phyloP scores from a whole-genome alignment of 2,888 invertebrate genomes.

The Apodemia zela region DNA sequence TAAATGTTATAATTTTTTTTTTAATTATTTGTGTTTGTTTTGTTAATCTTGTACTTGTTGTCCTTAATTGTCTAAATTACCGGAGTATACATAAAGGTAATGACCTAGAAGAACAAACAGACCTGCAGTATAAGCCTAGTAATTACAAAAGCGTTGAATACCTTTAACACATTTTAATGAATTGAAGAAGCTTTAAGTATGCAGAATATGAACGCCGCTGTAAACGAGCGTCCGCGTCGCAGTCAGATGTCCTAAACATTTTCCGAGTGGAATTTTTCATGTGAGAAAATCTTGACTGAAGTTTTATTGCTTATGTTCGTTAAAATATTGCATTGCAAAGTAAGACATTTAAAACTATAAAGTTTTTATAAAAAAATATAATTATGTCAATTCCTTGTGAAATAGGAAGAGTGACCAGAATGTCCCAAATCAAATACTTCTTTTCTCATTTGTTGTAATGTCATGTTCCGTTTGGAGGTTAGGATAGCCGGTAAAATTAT shows the following conservation, averaged over 20 bases:
- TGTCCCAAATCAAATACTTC: too few relatives aligned
- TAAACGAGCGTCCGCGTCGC: conserved; percentile 24
- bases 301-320: conserved; percentile 40
- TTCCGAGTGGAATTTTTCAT: conserved; percentile 34
- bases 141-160: neutral
- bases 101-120: neutral
- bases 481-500: too few relatives aligned
- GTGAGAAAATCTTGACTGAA: conserved; percentile 34
- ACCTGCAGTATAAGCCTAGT: neutral
- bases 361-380: too few relatives aligned
- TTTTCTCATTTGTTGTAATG: too few relatives aligned
- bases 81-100: too few relatives aligned
- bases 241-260: conserved; percentile 30
- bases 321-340: neutral
- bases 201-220: conserved; percentile 27
- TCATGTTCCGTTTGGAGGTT: too few relatives aligned
- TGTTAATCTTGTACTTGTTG: too few relatives aligned
- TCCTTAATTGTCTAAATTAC: too few relatives aligned
- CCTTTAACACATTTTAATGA: conserved; percentile 9
- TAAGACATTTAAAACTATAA: neutral
- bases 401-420: too few relatives aligned
- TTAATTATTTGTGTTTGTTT: too few relatives aligned
- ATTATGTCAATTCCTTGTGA: too few relatives aligned
- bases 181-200: conserved; percentile 16
- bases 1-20: too few relatives aligned